These are phyloP conservation scores for Lasioglossum villosulum DNA, from an alignment of 2,888 invertebrate species.

Conservation along the genomic window DNA sequence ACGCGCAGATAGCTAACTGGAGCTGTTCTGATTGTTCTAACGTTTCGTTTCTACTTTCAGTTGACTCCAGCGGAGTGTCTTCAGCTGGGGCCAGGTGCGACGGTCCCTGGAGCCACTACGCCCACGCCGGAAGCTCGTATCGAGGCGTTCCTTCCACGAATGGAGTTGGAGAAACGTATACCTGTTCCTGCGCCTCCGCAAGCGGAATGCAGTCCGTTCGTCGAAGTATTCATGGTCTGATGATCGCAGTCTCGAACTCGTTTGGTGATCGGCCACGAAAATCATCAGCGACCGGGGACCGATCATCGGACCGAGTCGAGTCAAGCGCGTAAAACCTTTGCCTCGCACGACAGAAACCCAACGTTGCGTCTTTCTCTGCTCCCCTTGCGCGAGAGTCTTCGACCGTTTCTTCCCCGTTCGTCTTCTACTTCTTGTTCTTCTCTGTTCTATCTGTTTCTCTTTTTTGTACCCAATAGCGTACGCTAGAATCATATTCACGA, in stretches of 20 bases:
- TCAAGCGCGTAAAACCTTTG: conserved; percentile 23
- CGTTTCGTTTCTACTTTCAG: conserved; percentile 64
- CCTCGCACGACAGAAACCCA: conserved; percentile 50
- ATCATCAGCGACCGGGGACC: neutral
- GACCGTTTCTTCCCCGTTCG: neutral
- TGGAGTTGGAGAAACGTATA: conserved; percentile 80
- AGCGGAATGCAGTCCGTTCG: conserved; percentile 79
- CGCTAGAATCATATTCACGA: conserved; percentile 5
- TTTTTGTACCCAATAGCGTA: neutral
- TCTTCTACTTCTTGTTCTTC: neutral
- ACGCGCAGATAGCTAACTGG: too few species aligned
- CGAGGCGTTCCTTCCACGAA: conserved; percentile 77
- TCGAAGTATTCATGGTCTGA: conserved; percentile 79
- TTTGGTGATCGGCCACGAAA: neutral
- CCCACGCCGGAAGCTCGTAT: conserved; percentile 73
- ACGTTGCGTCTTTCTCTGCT: conserved; percentile 3
- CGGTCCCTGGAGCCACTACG: conserved; percentile 55
- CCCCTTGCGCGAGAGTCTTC: neutral
- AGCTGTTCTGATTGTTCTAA: neutral
- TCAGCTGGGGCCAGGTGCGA: conserved; percentile 74
- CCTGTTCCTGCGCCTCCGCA: conserved; percentile 77
- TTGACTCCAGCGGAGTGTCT: conserved; percentile 80
- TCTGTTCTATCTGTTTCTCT: neutral
- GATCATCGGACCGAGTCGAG: conserved; percentile 7
- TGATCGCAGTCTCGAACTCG: conserved; percentile 4